Conservation (phyloP, 2,888 invertebrate species). For the Drosophila rubida region DNA sequence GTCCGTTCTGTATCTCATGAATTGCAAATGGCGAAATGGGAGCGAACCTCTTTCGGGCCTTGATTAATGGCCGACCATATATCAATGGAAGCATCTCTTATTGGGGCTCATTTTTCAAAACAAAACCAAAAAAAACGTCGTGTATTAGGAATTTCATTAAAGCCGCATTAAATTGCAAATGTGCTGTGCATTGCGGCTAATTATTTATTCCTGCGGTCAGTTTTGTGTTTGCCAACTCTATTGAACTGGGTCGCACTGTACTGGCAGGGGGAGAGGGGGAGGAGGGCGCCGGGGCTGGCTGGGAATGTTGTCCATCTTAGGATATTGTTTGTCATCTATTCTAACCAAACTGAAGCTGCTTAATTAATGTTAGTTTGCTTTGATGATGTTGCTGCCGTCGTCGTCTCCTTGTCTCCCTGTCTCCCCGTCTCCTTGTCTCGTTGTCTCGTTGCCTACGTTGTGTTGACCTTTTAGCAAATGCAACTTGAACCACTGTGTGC, state of each 20-base stretch:
- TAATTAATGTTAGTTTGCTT: conserved; percentile 76
- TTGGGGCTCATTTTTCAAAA: conserved; percentile 13
- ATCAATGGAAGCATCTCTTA: conserved; percentile 12
- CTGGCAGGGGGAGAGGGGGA: neutral
- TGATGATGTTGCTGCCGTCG: conserved; percentile 42
- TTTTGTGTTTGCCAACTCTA: conserved; percentile 26
- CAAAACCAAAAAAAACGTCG: neutral
- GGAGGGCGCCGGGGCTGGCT: too few relatives aligned
- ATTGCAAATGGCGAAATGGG: conserved; percentile 4
- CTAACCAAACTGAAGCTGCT: conserved; percentile 52
- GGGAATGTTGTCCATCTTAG: conserved; percentile 25
- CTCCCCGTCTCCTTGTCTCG: neutral
- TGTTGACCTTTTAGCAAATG: conserved; percentile 74
- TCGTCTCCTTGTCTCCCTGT: conserved; percentile 1
- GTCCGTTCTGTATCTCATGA: conserved; percentile 5
- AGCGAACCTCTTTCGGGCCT: conserved; percentile 14
- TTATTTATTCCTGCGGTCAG: conserved; percentile 27
- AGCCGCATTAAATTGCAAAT: conserved; percentile 33
- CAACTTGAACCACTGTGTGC: conserved; percentile 61
- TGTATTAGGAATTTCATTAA: conserved; percentile 31
- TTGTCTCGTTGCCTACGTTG: conserved; percentile 30
- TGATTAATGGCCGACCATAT: conserved; percentile 31
- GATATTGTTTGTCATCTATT: conserved; percentile 60
- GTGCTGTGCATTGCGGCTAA: conserved; percentile 18
- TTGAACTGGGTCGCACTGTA: conserved; percentile 34